These are phyloP conservation scores for Stichodactyla mertensii DNA, from an alignment of 64 coral and sea anemone genomes.

Conservation along the genomic window DNA sequence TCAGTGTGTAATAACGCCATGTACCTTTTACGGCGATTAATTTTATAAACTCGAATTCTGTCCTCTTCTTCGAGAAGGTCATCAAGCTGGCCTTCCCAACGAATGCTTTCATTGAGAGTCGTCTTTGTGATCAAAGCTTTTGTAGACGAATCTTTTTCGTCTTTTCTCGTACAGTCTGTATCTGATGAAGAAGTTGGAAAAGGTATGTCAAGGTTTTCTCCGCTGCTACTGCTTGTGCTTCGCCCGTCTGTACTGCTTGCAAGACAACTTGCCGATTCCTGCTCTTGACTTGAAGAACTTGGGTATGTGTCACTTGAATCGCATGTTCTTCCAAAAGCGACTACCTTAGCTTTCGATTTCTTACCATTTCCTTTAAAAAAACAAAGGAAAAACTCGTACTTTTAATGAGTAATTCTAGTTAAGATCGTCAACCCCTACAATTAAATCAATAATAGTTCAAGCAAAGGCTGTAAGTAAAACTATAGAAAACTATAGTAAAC, in stretches of 20 bases:
- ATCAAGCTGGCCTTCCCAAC: not conserved
- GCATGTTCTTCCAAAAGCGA: not conserved
- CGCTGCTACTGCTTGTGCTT: slow-evolving; percentile 16
- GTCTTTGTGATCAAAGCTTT: not conserved
- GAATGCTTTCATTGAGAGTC: slow-evolving; percentile 13
- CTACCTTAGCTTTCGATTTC: not conserved
- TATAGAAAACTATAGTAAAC: slow-evolving; percentile 26
- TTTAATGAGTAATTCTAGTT: not conserved
- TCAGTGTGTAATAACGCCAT: not conserved
- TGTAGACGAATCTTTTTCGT: not conserved
- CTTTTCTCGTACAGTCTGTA: slow-evolving; percentile 14
- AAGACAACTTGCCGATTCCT: not conserved
- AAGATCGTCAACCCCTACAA: not conserved
- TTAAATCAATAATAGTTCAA: slow-evolving; percentile 18
- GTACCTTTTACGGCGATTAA: slow-evolving; percentile 23
- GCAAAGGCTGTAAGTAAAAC: not conserved
- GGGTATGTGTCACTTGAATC: not conserved
- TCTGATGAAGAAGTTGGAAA: not conserved
- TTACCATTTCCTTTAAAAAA: not conserved
- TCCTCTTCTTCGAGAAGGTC: not conserved
- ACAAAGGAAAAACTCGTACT: not conserved
- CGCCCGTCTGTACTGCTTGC: not conserved
- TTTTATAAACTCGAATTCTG: slow-evolving; percentile 29
- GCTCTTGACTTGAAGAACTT: slow-evolving; percentile 10
- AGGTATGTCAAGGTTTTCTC: not conserved